Evolutionary conservation across 2,888 invertebrate species (phyloP).

Genomic region (Eupsilia transversa): DNA sequence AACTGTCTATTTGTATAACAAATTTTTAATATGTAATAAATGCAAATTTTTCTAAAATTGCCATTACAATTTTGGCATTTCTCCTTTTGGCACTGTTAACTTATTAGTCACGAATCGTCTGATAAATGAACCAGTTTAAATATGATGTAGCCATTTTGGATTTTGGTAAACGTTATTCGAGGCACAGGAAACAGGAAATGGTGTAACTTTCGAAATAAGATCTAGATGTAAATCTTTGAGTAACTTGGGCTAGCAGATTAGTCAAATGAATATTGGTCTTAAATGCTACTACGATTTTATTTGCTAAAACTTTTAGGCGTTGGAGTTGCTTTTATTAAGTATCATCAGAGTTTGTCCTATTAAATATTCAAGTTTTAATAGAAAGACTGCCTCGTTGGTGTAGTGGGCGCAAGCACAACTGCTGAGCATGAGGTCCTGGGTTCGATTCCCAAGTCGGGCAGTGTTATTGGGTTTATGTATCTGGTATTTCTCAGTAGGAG

Average conservation of each 20-base stretch:
- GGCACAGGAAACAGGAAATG: conserved; percentile 11
- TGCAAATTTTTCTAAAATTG: conserved; percentile 5
- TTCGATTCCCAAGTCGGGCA: no score
- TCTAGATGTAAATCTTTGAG: neutral
- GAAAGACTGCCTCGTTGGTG: no score
- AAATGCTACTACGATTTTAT: neutral
- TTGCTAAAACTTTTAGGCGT: neutral
- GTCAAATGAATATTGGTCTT: neutral
- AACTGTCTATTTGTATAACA: neutral
- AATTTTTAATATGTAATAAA: conserved; percentile 8
- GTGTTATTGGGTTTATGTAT: no score
- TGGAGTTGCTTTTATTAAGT: no score
- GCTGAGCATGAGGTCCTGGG: no score
- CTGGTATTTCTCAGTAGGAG: no score
- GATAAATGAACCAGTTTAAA: conserved; percentile 2
- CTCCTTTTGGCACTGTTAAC: conserved; percentile 8
- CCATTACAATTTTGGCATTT: conserved; percentile 9
- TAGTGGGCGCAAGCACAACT: no score
- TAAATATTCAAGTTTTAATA: neutral
- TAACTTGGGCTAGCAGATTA: neutral
- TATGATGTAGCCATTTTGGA: neutral
- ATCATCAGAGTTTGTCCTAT: no score
- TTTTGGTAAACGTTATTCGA: conserved; percentile 7
- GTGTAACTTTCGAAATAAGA: conserved; percentile 20
- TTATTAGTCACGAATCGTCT: conserved; percentile 4